Evolutionary conservation across 2,797 vertebrate genomes (phyloP), one percentile per base, ranked within the genome.

Genomic region (Hemitrygon akajei): DNA sequence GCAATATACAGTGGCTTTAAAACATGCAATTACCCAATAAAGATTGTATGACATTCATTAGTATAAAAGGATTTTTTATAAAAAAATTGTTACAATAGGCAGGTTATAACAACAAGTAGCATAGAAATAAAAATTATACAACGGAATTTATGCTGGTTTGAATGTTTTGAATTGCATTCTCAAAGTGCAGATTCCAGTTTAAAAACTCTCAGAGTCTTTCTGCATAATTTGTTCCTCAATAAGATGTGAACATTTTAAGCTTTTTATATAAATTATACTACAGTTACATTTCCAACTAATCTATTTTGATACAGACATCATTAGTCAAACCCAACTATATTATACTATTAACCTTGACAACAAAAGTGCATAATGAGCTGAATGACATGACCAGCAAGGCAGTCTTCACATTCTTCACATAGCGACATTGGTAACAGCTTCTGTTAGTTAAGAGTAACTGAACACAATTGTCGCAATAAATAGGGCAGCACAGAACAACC

Each of bases 191-290:
- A 22, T 93, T 93, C 40, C 71, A 93, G 91, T 93, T 93, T 76
- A 76, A 93, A 93, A 93, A 93, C 91, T 75, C 69, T 37, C 89
- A 91, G 69, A 91, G 66, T 91, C 2, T 47, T 56, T 58, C 71
- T 76, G 69, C 71, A 75, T 30, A 91, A 73, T 93, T 56, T 75
- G 91, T 75, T 73, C 91, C 71, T 75, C 91, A 58, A 58, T 76
- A 75, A 93, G 40, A 47, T 75, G 12, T 37, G 60, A 93, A 75
- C 27, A 75, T 27, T 93, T 73, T 56, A 56, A 93, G 91, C 91
- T n/a, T 58, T 86, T 47, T 76, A 92, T 92, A 73, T 76, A 93
- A 93, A 75, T 93, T n/a, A 92, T 93, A 56, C 71, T 73, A 73
- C 71, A 27, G 47, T 93, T 93, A 73, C 37, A 91, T 91, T 75